phyloP scores from a whole-genome alignment of 2,888 invertebrate genomes.

The Itoplectis maculator region DNA sequence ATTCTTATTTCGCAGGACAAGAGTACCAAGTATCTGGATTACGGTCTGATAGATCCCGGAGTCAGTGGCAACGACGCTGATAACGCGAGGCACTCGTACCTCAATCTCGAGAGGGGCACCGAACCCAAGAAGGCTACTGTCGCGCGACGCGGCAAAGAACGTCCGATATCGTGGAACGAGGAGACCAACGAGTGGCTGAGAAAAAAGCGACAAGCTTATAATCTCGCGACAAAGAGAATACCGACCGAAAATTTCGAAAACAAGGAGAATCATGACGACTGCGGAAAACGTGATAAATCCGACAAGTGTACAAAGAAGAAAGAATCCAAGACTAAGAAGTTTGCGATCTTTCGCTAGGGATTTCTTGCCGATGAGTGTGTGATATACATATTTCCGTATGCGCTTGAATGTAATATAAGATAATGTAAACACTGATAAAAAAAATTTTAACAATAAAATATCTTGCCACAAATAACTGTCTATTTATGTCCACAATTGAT shows the following conservation, averaged over 20 bases:
- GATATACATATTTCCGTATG: background rate
- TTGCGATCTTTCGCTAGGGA: constrained; percentile 80
- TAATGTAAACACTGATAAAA: background rate
- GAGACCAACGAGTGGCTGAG: constrained; percentile 79
- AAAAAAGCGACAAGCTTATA: constrained; percentile 79
- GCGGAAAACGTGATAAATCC: constrained; percentile 55
- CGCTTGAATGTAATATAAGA: background rate
- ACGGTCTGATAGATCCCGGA: constrained; percentile 78
- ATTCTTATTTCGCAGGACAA: constrained; percentile 76
- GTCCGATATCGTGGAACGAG: constrained; percentile 81
- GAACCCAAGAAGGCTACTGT: constrained; percentile 24
- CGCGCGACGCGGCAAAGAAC: constrained; percentile 71
- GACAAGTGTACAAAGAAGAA: constrained; percentile 74
- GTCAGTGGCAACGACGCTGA: constrained; percentile 18
- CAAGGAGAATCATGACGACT: constrained; percentile 76
- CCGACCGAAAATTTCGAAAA: constrained; percentile 69
- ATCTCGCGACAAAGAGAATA: constrained; percentile 74
- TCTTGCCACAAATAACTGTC: background rate
- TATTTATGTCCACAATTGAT: background rate
- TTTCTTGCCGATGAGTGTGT: background rate
- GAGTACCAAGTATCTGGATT: constrained; percentile 79
- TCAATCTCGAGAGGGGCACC: constrained; percentile 71
- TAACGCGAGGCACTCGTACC: constrained; percentile 70
- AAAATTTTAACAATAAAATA: background rate
- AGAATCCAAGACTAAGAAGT: constrained; percentile 74